Conservation (phyloP, 2,113 vertebrate genomes). For the Conger conger region DNA sequence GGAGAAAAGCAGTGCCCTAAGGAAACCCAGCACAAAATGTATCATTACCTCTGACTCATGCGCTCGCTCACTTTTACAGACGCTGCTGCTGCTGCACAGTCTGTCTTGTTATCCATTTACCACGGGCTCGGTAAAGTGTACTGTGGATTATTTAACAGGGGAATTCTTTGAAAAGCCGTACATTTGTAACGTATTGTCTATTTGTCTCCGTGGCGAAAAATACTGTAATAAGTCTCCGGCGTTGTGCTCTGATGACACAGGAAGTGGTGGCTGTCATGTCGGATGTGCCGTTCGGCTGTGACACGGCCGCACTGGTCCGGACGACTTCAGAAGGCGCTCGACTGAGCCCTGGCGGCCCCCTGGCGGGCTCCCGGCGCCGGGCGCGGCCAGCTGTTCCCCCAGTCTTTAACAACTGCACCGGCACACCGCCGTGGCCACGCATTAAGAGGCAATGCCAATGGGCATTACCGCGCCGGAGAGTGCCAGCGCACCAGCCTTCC, state of each 20-base stretch:
- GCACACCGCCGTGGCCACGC: conserved; percentile 33
- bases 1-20: neutral
- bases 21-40: neutral
- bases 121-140: neutral
- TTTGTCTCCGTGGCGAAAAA: neutral
- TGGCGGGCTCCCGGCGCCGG: conserved; percentile 19
- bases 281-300: conserved; percentile 38
- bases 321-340: conserved; percentile 42
- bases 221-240: neutral
- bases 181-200: neutral
- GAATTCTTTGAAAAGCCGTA: neutral
- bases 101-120: neutral
- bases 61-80: neutral
- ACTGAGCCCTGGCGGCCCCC: conserved; percentile 33
- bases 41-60: neutral
- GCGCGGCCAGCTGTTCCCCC: conserved; percentile 45
- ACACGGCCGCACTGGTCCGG: conserved; percentile 48
- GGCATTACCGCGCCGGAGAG: conserved; percentile 42
- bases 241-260: conserved; percentile 7
- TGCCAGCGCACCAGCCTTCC: conserved; percentile 15
- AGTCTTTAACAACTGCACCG: conserved; percentile 34
- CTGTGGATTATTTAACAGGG: neutral
- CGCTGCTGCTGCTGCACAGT: neutral
- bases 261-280: conserved; percentile 37
- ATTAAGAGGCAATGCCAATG: conserved; percentile 42